These are phyloP conservation scores for Catamblyrhynchus diadema DNA, from an alignment of 2,797 vertebrate species.

Conservation along the genomic window DNA sequence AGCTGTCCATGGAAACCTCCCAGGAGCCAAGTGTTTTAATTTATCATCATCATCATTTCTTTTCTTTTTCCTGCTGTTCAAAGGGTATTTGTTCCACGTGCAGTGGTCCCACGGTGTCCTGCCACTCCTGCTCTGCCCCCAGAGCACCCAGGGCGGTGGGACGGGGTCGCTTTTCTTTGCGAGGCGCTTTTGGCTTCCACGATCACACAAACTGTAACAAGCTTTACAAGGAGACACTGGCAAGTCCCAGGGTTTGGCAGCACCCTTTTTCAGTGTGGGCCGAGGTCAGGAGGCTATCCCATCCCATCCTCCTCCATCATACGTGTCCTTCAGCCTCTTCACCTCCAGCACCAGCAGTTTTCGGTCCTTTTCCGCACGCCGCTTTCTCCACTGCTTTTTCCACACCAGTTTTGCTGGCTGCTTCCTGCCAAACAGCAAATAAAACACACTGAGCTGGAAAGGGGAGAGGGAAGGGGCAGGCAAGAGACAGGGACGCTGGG, in stretches of 20 bases:
- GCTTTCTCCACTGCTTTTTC: conserved; percentile 25
- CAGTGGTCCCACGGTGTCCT: conserved; percentile 56
- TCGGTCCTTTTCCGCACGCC: neutral
- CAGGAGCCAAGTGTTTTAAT: conserved; percentile 6
- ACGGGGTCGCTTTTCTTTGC: neutral
- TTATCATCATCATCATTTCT: neutral
- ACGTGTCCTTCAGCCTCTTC: conserved; percentile 56
- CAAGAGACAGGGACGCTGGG: neutral
- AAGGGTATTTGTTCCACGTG: conserved; percentile 38
- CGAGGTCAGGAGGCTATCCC: conserved; percentile 37
- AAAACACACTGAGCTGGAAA: neutral
- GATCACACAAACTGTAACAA: conserved; percentile 75
- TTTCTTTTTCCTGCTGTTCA: neutral
- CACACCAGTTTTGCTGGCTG: conserved; percentile 62
- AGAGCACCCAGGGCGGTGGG: neutral
- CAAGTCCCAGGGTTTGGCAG: conserved; percentile 70
- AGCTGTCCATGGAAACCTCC: neutral
- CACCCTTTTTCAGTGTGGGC: conserved; percentile 48
- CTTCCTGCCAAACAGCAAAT: conserved; percentile 67
- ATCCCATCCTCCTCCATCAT: conserved; percentile 67
- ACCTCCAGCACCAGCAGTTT: neutral
- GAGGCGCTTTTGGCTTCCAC: conserved; percentile 70
- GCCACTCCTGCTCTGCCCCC: neutral
- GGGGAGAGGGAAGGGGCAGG: neutral
- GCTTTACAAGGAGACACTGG: conserved; percentile 73